A percentile compares a stretch with the other conserved stretches of the same genome.
These are phyloP conservation scores for Exocentrus adspersus DNA, from an alignment of 2,888 invertebrate species.

Conservation along the genomic window DNA sequence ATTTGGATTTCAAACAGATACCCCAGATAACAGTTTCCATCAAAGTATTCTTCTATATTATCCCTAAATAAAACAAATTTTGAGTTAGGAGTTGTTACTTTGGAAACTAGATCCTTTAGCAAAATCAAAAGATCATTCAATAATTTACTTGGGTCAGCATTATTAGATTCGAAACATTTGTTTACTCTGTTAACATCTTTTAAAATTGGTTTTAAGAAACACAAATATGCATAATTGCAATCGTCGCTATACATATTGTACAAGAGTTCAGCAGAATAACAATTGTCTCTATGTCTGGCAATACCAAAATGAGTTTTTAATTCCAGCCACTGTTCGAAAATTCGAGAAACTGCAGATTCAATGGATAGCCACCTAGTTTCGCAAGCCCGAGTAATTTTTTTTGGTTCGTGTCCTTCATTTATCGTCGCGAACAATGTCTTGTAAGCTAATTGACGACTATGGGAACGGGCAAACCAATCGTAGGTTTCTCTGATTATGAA, in stretches of 20 bases:
- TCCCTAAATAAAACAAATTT: neutral
- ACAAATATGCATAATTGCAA: neutral
- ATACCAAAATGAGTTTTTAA: neutral
- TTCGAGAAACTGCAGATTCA: no score
- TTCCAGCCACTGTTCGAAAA: neutral
- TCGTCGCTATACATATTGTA: neutral
- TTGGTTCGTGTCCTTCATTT: neutral
- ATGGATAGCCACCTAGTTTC: neutral
- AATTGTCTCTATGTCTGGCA: neutral
- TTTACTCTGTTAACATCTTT: neutral
- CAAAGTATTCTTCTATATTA: neutral
- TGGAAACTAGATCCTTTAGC: neutral
- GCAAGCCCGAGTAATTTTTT: no score
- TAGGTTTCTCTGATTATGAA: neutral
- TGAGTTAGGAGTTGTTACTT: neutral
- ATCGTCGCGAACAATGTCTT: neutral
- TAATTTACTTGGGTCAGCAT: neutral
- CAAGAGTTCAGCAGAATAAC: neutral
- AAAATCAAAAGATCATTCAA: neutral
- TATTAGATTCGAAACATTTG: no score
- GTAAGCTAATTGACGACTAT: neutral
- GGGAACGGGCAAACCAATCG: neutral
- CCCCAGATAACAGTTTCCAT: neutral
- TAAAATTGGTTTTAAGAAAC: neutral
- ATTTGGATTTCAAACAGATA: neutral